These are phyloP conservation scores for Tragelaphus oryx DNA, from an alignment of 2,797 vertebrate genomes.

Conservation along the genomic window DNA sequence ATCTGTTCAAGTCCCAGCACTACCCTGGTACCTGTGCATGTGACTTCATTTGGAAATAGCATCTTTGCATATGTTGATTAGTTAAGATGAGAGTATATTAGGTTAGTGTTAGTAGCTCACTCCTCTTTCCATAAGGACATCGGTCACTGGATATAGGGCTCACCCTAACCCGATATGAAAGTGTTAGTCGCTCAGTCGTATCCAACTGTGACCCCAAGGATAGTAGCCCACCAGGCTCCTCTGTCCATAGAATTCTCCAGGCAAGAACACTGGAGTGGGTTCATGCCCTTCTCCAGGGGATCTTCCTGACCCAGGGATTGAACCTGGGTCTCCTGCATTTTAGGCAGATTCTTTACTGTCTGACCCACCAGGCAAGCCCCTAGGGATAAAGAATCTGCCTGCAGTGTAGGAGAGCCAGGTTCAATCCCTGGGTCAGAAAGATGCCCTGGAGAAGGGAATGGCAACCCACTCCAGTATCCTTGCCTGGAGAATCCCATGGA, in stretches of 20 bases:
- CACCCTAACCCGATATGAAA: neutral
- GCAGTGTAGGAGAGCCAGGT: neutral
- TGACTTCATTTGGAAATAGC: neutral
- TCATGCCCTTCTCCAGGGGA: neutral
- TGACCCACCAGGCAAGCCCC: neutral
- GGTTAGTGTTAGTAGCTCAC: neutral
- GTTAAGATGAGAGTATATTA: neutral
- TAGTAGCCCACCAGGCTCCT: neutral
- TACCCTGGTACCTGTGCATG: neutral
- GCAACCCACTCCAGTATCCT: neutral
- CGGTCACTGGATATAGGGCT: neutral
- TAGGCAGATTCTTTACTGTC: neutral
- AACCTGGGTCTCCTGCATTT: neutral
- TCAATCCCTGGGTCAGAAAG: neutral
- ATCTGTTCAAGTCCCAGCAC: neutral
- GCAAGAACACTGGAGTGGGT: neutral
- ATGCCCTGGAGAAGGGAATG: neutral
- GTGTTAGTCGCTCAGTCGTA: rapidly evolving
- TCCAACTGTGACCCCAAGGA: neutral
- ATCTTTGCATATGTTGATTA: neutral
- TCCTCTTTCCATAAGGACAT: neutral
- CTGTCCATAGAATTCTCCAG: neutral
- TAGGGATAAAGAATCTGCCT: neutral
- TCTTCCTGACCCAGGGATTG: neutral
- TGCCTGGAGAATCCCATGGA: neutral